Conservation (phyloP, 1,140 invertebrate genomes). For the Cyclargus thomasi region DNA sequence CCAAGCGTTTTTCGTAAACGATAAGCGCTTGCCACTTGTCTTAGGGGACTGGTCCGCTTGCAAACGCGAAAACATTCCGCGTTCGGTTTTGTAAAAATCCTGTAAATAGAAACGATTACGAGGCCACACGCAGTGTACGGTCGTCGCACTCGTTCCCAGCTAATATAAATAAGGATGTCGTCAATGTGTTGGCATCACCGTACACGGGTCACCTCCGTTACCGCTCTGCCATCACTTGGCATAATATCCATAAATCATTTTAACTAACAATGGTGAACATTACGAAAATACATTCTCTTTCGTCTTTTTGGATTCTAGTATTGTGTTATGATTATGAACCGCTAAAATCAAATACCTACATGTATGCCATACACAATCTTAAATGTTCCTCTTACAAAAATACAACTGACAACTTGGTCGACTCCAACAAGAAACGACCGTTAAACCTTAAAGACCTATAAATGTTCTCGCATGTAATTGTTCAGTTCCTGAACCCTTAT, state of each 20-base stretch:
- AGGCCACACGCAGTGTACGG: constrained; percentile 68
- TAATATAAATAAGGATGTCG: constrained; percentile 74
- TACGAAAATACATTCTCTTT: not conserved
- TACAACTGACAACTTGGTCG: too few species aligned
- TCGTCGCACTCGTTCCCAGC: constrained; percentile 61
- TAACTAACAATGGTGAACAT: not conserved
- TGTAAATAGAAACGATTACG: constrained; percentile 55
- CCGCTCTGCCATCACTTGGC: constrained; percentile 3
- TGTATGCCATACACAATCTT: too few species aligned
- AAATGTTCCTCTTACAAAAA: too few species aligned
- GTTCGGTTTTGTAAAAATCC: constrained; percentile 29
- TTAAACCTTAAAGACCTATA: too few species aligned
- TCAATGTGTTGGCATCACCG: constrained; percentile 65
- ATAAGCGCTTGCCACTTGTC: too few species aligned
- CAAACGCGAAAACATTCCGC: constrained; percentile 3
- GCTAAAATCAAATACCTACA: too few species aligned
- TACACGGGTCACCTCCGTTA: constrained; percentile 19
- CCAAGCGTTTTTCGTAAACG: too few species aligned
- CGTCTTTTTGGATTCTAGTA: too few species aligned
- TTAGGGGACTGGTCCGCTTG: not conserved
- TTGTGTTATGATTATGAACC: too few species aligned
- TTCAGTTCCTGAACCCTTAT: too few species aligned
- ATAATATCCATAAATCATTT: constrained; percentile 20
- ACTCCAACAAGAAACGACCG: too few species aligned
- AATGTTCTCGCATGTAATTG: too few species aligned